Base-by-base conservation (phyloP, 2,888 invertebrate species). In the Liposcelis brunnea region DNA sequence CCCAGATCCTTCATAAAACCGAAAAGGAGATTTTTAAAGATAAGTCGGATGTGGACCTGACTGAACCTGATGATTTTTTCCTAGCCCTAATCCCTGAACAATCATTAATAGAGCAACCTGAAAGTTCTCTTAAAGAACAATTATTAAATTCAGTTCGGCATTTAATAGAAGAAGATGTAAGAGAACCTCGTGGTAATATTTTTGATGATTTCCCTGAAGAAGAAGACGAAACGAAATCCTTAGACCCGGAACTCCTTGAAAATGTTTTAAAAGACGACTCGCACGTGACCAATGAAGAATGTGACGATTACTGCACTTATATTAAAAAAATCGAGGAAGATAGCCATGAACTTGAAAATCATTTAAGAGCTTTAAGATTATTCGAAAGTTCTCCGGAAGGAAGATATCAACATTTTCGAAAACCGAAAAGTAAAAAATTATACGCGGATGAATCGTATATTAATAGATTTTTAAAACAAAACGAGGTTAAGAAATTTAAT, bases 281-380 rank as follows among this genome's bases (percentile, higher is more conserved):
- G 4, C 40, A 16, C 16, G 12, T 40, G 3, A 6, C 16, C 16
- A 3, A 12, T 18, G 40, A 40, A 18, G 40, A 40, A 19, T 40
- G 40, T 11, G 40, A 40, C 19, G 40, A 40, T 18, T 40, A 40
- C 19, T 40, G 40, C 11, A 40, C 16, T 40, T 40, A 18, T 18
- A 40, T 40, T 6, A 40, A 40, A 40, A 40, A 40, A 11, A 40
- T 40, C 21, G 40, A 40, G 19, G 18, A 40, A 6, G 40, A 40
- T 40, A 40, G 40, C 16, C 10, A n/a, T 6, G 40, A 40, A 21
- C 19, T 40, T 14, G 19, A 40, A 19, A 16, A 40, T 19, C 40
- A 40, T 40, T 19, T 40, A 40, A 40, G 21, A 21, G 40, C 16
- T 40, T 18, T 40, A 19, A 6, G 21, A 19, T 21, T 40, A 19